phyloP scores from a whole-genome alignment of 2,888 invertebrate genomes.

The Punctoribates punctum region DNA sequence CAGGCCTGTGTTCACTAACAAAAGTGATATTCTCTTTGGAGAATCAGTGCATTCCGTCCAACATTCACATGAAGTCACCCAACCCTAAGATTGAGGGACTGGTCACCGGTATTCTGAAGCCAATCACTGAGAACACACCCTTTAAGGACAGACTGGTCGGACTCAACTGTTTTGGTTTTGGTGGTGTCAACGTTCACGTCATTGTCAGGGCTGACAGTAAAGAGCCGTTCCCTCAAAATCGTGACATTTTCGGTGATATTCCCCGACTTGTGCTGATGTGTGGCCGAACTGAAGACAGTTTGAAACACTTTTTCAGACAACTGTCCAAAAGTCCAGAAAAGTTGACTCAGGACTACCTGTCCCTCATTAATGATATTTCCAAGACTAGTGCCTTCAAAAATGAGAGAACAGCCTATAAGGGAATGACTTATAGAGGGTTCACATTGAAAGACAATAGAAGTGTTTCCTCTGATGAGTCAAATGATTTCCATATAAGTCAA shows the following conservation, averaged over 20 bases:
- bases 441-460: background rate
- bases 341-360: conserved; percentile 35
- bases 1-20: conserved; percentile 71
- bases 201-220: conserved; percentile 70
- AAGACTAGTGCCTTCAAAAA: background rate
- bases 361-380: conserved; percentile 35
- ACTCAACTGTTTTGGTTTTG: conserved; percentile 96
- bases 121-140: conserved; percentile 47
- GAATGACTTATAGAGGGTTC: conserved; percentile 36
- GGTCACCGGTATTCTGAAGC: conserved; percentile 52
- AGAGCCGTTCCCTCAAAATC: background rate
- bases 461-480: background rate
- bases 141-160: conserved; percentile 69
- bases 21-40: conserved; percentile 95
- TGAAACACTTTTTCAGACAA: conserved; percentile 9
- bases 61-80: conserved; percentile 80
- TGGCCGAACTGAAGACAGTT: conserved; percentile 35
- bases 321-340: conserved; percentile 50
- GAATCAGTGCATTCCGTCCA: conserved; percentile 77
- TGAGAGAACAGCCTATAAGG: background rate
- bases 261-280: conserved; percentile 56
- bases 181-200: conserved; percentile 90
- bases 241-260: conserved; percentile 50
- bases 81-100: conserved; percentile 71
- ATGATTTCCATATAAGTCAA: background rate